Evolutionary conservation across 2,888 invertebrate species (phyloP), one percentile per base, ranked within the genome.

Genomic region (Congeria kusceri): DNA sequence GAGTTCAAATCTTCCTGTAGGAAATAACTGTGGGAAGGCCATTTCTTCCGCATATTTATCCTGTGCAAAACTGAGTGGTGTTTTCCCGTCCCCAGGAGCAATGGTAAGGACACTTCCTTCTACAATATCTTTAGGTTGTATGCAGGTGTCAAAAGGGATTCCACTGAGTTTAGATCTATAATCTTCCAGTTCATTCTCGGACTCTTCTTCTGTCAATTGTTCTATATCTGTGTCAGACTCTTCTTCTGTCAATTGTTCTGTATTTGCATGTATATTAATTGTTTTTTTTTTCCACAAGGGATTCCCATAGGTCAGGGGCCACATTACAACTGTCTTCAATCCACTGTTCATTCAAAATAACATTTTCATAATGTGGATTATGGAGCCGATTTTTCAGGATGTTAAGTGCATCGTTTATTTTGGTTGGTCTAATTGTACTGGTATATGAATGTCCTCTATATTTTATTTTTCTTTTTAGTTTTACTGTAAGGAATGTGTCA

Each of bases 1-100:
- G 23, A 65, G 56, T 39, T 73, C 76, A 69, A 72, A 72, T 47
- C 47, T 39, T 15, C 80, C 80, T 39, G 29, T 66, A 29, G 80
- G 77, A 57, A 80, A 80, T 11, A 80, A 56, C 11, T 76, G 47
- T 32, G 76, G 80, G 53, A 80, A 76, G 23, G 62, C 15, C 9
- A 79, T 20, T 56, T 75, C 74, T 75, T 75, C 75, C 56, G 64
- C 49, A 27, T 67, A 20, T 59, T 75, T 25, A 64, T 80, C 80
- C 5, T 32, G 11, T 15, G 44, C 23, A 29, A 71, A 61, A 44
- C 39, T 27, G 20, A 57, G 20, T 25, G 71, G 71, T 61, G n/a
- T 67, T 72, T 80, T 80, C 11, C 80, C 72, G 29, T 80, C 76
- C 47, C 76, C 80, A 46, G 71, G 76, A 15, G 79, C 74, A 46